Conservation (phyloP, 2,113 vertebrate species). For the Ciconia stormi region DNA sequence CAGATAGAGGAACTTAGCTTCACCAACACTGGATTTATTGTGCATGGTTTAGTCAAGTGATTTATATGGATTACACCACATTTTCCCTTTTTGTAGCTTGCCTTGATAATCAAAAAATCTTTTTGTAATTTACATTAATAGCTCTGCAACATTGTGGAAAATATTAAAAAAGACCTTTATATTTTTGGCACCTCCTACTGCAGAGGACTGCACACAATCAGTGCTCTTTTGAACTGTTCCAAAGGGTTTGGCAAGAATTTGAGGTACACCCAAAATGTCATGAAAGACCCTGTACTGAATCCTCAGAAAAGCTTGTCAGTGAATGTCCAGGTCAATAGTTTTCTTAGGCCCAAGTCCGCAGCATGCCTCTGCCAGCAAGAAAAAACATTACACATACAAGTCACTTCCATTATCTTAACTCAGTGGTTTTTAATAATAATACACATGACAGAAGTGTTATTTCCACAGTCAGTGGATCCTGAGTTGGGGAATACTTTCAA, state of each 20-base stretch:
- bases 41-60: background rate
- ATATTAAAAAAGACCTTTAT: constrained; percentile 56
- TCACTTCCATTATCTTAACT: background rate
- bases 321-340: constrained; percentile 7
- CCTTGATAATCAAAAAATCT: constrained; percentile 46
- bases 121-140: constrained; percentile 64
- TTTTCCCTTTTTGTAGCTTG: constrained; percentile 32
- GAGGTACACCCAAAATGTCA: constrained; percentile 55
- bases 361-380: background rate
- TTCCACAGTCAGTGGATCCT: background rate
- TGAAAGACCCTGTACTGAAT: constrained; percentile 20
- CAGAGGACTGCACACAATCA: constrained; percentile 52
- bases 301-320: constrained; percentile 17
- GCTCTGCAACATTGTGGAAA: constrained; percentile 64
- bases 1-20: background rate
- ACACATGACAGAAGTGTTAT: background rate
- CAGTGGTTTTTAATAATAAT: background rate
- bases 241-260: constrained; percentile 51
- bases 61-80: constrained; percentile 53
- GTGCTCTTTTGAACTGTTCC: background rate
- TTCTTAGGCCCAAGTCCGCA: constrained; percentile 24
- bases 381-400: background rate
- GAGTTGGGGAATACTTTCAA: background rate
- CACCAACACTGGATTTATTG: constrained; percentile 11
- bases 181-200: constrained; percentile 56